Evolutionary conservation across 2,797 vertebrate genomes (phyloP).

Genomic region (Scarus forsteni): DNA sequence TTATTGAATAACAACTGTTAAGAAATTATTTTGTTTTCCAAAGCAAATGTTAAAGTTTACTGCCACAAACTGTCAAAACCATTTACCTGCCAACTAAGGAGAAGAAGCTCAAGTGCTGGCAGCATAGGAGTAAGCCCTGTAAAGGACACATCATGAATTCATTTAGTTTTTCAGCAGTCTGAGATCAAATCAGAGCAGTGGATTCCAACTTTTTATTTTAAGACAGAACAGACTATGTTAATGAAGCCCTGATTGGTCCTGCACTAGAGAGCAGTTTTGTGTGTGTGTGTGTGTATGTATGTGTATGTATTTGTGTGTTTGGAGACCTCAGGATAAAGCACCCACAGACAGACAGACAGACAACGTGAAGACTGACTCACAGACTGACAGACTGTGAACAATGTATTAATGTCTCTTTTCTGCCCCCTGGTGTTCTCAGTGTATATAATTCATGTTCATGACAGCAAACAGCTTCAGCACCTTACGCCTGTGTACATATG

Average conservation of each 20-base stretch:
- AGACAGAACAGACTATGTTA: conserved; percentile 16
- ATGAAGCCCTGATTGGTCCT: conserved; percentile 13
- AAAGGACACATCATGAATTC: no score
- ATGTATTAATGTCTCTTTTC: conserved; percentile 12
- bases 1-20: no score
- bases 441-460: conserved; percentile 86
- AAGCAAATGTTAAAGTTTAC: no score
- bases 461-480: conserved; percentile 91
- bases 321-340: conserved; percentile 59
- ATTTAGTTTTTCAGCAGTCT: no score
- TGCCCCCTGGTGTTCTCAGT: conserved; percentile 83
- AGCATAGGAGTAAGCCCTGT: no score
- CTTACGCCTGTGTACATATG: conserved; percentile 78
- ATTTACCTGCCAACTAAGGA: no score
- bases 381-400: conserved; percentile 48
- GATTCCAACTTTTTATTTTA: no score
- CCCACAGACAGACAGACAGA: conserved; percentile 22
- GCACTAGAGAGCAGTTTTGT: neutral
- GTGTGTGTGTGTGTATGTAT: neutral
- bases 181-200: no score
- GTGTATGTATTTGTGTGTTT: conserved; percentile 26
- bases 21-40: no score
- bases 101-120: no score
- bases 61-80: no score
- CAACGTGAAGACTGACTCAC: conserved; percentile 1